Conservation (phyloP, 2,797 vertebrate species). For the Poeciliopsis presidionis region DNA sequence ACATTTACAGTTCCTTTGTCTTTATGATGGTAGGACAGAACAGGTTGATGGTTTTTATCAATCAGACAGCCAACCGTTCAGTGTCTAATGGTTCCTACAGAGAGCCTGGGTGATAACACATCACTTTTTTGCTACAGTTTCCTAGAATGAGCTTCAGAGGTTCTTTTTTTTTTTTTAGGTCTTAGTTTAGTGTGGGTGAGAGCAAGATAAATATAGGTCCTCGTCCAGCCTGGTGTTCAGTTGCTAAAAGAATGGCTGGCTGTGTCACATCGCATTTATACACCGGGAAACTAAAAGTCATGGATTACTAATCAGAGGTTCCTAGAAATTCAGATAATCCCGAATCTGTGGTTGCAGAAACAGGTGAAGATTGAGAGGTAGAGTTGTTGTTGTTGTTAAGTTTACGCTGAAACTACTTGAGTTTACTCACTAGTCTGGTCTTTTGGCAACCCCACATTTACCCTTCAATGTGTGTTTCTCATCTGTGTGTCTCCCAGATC, state of each 20-base stretch:
- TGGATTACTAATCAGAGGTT: not conserved
- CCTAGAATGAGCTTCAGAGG: not conserved
- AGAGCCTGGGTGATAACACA: not conserved
- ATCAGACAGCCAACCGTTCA: not conserved
- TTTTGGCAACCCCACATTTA: not conserved
- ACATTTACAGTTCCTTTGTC: not conserved
- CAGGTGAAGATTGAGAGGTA: not conserved
- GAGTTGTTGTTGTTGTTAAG: not conserved
- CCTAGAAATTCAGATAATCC: not conserved
- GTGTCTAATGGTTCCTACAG: not conserved
- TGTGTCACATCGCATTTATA: not conserved
- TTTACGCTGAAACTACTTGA: not conserved
- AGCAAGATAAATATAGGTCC: constrained; percentile 1
- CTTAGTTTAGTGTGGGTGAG: not conserved
- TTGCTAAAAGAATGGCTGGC: not conserved
- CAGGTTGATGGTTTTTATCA: not conserved
- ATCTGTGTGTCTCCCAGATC: not conserved
- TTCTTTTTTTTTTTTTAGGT: not conserved
- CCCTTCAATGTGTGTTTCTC: not conserved
- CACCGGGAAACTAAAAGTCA: not conserved
- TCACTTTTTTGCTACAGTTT: not conserved
- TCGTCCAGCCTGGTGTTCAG: not conserved
- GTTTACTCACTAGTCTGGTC: not conserved
- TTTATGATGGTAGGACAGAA: not conserved
- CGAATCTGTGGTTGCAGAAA: not conserved